phyloP scores from a whole-genome alignment of 2,797 vertebrate genomes.

The Falco rusticolus region DNA sequence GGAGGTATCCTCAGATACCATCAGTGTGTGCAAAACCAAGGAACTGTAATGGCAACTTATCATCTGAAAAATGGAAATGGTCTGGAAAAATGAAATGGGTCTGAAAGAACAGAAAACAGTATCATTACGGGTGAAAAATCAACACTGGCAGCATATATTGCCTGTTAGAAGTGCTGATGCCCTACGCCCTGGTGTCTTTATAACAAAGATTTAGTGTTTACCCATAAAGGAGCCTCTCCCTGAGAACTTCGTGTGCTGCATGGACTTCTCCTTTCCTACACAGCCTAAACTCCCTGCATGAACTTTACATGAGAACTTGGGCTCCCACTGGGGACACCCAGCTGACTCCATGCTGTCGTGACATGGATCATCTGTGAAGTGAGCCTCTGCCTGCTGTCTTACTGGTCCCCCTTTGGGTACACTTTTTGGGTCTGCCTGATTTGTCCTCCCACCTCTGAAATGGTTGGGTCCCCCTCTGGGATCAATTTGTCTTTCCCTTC shows the following conservation, averaged over 20 bases:
- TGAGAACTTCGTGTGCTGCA: neutral
- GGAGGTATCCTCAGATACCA: neutral
- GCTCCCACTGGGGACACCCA: rapidly evolving
- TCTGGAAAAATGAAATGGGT: neutral
- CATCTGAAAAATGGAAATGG: neutral
- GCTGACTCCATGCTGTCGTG: neutral
- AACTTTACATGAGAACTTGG: neutral
- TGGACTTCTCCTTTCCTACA: neutral
- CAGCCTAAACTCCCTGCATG: neutral
- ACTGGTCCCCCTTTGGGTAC: neutral
- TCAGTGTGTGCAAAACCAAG: neutral
- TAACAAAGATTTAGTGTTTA: neutral
- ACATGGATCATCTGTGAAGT: neutral
- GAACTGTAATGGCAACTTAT: neutral
- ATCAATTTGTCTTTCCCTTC: neutral
- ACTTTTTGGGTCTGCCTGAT: rapidly evolving
- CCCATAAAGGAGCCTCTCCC: neutral
- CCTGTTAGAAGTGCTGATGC: neutral
- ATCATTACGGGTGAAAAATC: neutral
- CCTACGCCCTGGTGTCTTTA: rapidly evolving
- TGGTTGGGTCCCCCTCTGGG: neutral
- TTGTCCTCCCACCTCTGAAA: neutral
- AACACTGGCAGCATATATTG: neutral
- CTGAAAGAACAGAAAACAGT: neutral
- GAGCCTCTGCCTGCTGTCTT: neutral